Evolutionary conservation across 2,888 invertebrate species (phyloP), one percentile per base, ranked within the genome.

Genomic region (Teinopalpus imperialis): DNA sequence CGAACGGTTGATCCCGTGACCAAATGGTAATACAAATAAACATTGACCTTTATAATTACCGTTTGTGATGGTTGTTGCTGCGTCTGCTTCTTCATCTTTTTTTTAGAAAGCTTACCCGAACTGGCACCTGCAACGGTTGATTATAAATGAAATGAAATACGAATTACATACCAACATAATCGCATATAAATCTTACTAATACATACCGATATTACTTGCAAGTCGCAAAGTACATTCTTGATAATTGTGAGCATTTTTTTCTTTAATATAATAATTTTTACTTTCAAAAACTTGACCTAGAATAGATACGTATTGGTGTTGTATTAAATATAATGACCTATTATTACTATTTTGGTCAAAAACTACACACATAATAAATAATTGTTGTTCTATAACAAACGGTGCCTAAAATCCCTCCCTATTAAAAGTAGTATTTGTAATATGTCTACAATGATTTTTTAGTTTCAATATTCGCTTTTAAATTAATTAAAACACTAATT

Each of bases 71-170:
- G 66, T 16, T 69, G 67, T 31, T 77, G 81, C 48, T 77, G 79
- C 7, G 67, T 55, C 52, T 74, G 74, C 56, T 86, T 88, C 66
- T 86, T 88, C 21, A 68, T 55, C 72, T 87, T 87, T 72, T 87
- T 87, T 70, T 87, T 87, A 8, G 81, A 77, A 30, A 81, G 81
- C 62, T 82, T 76, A 43, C 77, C 78, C 10, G 75, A 65, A 29
- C 72, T 78, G 14, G 78, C 70, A 52, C 85, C 86, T 81, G 79
- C 24, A 81, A 81, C 51, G 16, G 12, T 42, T 13, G 16, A 8
- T 30, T 12, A 42, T 18, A 48, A n/a, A 14, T 40, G 24, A 27
- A 31, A 31, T 9, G 21, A 21, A 9, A n/a, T 24, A 32, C 9
- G 14, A 14, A 23, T 16, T 2, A 24, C 21, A 23, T 10, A 36